Evolutionary conservation across 2,888 invertebrate genomes (phyloP).

Genomic region (Hoplodrina blanda): DNA sequence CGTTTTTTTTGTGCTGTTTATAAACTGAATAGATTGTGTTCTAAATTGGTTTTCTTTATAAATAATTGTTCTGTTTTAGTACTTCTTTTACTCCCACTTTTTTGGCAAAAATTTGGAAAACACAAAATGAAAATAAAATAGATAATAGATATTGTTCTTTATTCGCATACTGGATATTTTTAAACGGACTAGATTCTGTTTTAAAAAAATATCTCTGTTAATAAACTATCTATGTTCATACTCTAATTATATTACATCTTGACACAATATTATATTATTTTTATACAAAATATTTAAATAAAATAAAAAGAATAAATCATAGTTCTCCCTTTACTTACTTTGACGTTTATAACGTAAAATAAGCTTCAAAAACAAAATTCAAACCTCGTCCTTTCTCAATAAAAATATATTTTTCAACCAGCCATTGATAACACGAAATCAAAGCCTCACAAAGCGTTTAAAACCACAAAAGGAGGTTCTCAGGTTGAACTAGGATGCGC

Average conservation of each 20-base stretch:
- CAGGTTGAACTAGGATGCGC: constrained; percentile 68
- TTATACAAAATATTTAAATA: too few species aligned
- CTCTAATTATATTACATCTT: too few species aligned
- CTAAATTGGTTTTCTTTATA: constrained; percentile 16
- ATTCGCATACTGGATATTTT: too few species aligned
- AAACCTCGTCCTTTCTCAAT: not conserved
- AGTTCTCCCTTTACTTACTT: not conserved
- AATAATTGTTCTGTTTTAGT: not conserved
- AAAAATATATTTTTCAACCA: constrained; percentile 19
- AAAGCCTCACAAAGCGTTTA: constrained; percentile 51
- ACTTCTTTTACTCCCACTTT: too few species aligned
- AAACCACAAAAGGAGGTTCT: constrained; percentile 67
- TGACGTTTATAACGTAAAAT: not conserved
- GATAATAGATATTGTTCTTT: too few species aligned
- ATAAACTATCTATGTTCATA: too few species aligned
- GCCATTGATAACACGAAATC: constrained; percentile 37
- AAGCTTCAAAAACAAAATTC: not conserved
- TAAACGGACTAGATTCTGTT: too few species aligned
- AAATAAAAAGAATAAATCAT: not conserved
- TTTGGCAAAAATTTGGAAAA: too few species aligned
- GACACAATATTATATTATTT: too few species aligned
- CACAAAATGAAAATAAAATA: too few species aligned
- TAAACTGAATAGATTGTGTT: constrained; percentile 13
- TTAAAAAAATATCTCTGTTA: too few species aligned
- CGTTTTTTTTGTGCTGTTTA: constrained; percentile 12